phyloP scores from a whole-genome alignment of 2,113 vertebrate genomes.

The Peucedramus taeniatus region DNA sequence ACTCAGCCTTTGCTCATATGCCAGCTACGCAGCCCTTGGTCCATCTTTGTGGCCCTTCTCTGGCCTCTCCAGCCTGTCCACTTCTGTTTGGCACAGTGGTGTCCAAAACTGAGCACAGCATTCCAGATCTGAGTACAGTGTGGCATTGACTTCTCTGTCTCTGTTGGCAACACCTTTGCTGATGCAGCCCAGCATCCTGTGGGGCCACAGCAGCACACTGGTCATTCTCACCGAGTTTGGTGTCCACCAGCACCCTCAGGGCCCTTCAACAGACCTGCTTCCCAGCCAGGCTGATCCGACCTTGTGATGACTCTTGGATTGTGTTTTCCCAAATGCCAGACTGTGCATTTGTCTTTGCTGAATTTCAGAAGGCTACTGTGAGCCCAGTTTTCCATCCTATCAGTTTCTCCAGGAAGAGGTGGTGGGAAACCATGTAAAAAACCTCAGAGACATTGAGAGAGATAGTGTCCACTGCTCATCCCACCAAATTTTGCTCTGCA shows the following conservation, averaged over 20 bases:
- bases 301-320: not conserved
- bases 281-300: not conserved
- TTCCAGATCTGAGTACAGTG: too few species aligned
- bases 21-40: not conserved
- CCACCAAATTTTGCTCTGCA: too few species aligned
- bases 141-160: not conserved
- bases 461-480: rapidly evolving
- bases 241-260: not conserved
- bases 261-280: not conserved
- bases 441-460: not conserved
- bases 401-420: not conserved
- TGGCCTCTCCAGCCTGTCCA: not conserved
- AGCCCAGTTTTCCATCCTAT: not conserved
- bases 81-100: not conserved
- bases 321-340: not conserved
- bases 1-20: not conserved
- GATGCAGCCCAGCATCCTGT: not conserved
- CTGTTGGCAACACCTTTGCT: not conserved
- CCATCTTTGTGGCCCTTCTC: not conserved
- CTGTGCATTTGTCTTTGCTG: not conserved
- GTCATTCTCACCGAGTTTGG: not conserved
- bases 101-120: not conserved
- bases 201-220: not conserved
- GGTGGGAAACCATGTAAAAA: not conserved
- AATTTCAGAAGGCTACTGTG: not conserved